phyloP scores from a whole-genome alignment of 2,113 vertebrate species.

The Chaenogobius annularis region DNA sequence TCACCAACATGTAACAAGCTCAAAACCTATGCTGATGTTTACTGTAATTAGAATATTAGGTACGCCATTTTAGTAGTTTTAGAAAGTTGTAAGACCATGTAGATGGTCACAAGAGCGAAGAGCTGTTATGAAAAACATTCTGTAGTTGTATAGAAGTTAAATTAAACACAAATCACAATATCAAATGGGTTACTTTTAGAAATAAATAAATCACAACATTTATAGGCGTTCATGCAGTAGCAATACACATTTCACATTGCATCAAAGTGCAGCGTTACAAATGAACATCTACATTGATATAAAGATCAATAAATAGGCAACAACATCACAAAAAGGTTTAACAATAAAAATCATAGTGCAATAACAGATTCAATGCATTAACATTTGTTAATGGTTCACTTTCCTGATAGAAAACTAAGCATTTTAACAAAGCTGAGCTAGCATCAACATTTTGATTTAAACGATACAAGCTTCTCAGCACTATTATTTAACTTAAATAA shows the following conservation, averaged over 20 bases:
- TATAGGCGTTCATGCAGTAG: constrained; percentile 75
- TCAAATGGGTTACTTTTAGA: constrained; percentile 49
- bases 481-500: constrained; percentile 11
- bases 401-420: constrained; percentile 65
- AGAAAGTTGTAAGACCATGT: constrained; percentile 15
- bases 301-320: constrained; percentile 90
- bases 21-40: constrained; percentile 32
- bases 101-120: neutral
- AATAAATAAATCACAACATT: constrained; percentile 69
- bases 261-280: constrained; percentile 95
- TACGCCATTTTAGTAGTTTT: constrained; percentile 5
- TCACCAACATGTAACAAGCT: constrained; percentile 43
- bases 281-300: constrained; percentile 88
- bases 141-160: constrained; percentile 47
- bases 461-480: neutral
- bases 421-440: neutral
- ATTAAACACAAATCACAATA: constrained; percentile 63
- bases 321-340: constrained; percentile 87
- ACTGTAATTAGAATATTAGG: constrained; percentile 16
- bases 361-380: constrained; percentile 97
- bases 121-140: constrained; percentile 23
- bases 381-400: constrained; percentile 87
- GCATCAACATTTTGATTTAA: constrained; percentile 1
- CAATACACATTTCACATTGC: constrained; percentile 78
- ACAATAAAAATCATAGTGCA: constrained; percentile 96